Conservation (phyloP, 2,888 invertebrate species). For the Vesta saturnalis region DNA sequence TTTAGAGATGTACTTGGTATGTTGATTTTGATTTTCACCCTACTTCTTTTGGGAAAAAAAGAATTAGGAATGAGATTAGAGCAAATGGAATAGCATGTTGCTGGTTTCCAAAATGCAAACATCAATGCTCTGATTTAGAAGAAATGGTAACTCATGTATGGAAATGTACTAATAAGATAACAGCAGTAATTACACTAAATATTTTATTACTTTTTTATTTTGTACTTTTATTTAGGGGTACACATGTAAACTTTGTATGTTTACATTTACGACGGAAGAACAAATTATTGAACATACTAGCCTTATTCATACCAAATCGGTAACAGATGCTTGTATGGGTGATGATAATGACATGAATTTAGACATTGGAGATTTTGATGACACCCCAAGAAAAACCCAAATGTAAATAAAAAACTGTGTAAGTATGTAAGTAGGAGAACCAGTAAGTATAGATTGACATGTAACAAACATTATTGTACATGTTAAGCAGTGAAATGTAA, state of each 20-base stretch:
- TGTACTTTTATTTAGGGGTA: slow-evolving; percentile 52
- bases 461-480: no score
- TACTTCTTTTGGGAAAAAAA: slow-evolving; percentile 18
- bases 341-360: neutral
- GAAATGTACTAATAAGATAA: slow-evolving; percentile 48
- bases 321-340: neutral
- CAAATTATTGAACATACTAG: slow-evolving; percentile 50
- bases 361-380: neutral
- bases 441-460: no score
- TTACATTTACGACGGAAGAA: slow-evolving; percentile 42
- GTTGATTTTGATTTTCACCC: slow-evolving; percentile 33
- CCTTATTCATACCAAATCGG: neutral
- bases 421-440: no score
- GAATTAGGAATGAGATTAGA: slow-evolving; percentile 48
- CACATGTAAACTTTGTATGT: slow-evolving; percentile 54
- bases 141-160: slow-evolving; percentile 52
- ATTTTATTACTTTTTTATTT: slow-evolving; percentile 35
- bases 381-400: neutral
- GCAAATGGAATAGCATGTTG: slow-evolving; percentile 52
- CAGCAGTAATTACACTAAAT: neutral
- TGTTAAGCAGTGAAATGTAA: no score
- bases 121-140: slow-evolving; percentile 47
- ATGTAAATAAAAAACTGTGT: neutral
- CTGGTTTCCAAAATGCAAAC: slow-evolving; percentile 54
- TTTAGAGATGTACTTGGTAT: slow-evolving; percentile 22